A percentile compares a stretch with the other conserved stretches of the same genome.
Conservation (phyloP, 1,140 invertebrate genomes). For the Drosophila kanapiae region DNA sequence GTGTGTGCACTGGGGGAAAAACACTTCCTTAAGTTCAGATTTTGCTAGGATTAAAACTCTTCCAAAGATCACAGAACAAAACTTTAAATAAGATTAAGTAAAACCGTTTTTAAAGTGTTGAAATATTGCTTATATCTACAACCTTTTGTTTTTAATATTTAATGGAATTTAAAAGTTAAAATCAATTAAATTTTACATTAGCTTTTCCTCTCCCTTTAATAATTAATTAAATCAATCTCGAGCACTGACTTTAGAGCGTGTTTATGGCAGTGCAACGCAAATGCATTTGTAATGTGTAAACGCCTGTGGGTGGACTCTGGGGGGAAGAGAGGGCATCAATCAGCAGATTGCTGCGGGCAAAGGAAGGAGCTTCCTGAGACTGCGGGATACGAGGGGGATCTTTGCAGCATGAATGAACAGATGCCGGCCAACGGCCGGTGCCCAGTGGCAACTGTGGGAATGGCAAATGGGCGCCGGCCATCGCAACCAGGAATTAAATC, state of each 20-base stretch:
- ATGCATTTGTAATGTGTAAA: conserved; percentile 54
- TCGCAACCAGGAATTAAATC: conserved; percentile 48
- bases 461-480: conserved; percentile 12
- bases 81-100: too few relatives aligned
- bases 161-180: too few relatives aligned
- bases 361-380: background rate
- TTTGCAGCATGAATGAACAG: conserved; percentile 49
- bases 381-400: background rate
- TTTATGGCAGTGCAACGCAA: conserved; percentile 23
- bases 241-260: background rate
- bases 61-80: background rate
- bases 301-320: background rate
- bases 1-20: conserved; percentile 8
- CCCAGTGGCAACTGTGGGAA: conserved; percentile 22
- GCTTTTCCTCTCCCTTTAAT: too few relatives aligned
- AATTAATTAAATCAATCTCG: background rate
- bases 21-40: background rate
- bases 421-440: too few relatives aligned
- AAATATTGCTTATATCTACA: too few relatives aligned
- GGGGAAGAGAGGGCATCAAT: conserved; percentile 6
- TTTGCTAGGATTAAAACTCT: background rate
- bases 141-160: too few relatives aligned
- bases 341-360: conserved; percentile 50
- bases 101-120: too few relatives aligned
- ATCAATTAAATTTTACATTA: too few relatives aligned